Base-by-base conservation (phyloP, 2,113 vertebrate genomes). In the Rhinolophus sinicus region DNA sequence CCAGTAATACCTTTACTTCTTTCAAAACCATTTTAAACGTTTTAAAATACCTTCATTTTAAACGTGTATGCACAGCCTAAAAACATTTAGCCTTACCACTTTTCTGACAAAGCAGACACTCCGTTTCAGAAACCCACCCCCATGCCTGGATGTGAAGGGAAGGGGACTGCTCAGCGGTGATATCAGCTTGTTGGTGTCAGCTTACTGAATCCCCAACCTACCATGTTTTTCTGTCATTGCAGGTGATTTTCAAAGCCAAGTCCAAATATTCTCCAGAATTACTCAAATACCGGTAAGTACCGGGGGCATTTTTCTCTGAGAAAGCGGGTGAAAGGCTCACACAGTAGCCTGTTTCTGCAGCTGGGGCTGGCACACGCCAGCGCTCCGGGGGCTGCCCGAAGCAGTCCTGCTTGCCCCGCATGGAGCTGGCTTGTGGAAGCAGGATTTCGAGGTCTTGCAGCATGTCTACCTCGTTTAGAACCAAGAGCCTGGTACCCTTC, bases 211-310 rank as follows among this genome's bases (percentile, higher is more conserved):
- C 22, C 33, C 30, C 62, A 91, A 76, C 75, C 30, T 40, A 12
- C 26, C 14, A 0, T 90, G 28, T 77, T 92, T 84, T 83, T 89
- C 58, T 97, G 47, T 97, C 96, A 19, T 98, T 97, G 73, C 98
- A 99, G 99, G 99, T 99, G 93, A 99, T 99, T 98, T 99, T 99
- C 98, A 99, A 99, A 98, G 99, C 99, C 65, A 99, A 99, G 98
- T 99, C 99, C 12, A 99, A 99, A 96, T 99, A 99, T 82, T 98
- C 99, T 89, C 99, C 99, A 88, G 99, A 99, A 95, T 98, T 99
- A 88, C 98, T 99, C 96, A 99, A 99, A 97, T 99, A 99, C 98
- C 99, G 99, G 99, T 99, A 98, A 98, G 98, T 98, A 81, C 72
- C 86, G 16, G 1, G 72, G 80, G 72, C 0, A 1, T 58, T 87